These are phyloP conservation scores for Synergus itoensis DNA, from an alignment of 2,888 invertebrate genomes.

Conservation along the genomic window DNA sequence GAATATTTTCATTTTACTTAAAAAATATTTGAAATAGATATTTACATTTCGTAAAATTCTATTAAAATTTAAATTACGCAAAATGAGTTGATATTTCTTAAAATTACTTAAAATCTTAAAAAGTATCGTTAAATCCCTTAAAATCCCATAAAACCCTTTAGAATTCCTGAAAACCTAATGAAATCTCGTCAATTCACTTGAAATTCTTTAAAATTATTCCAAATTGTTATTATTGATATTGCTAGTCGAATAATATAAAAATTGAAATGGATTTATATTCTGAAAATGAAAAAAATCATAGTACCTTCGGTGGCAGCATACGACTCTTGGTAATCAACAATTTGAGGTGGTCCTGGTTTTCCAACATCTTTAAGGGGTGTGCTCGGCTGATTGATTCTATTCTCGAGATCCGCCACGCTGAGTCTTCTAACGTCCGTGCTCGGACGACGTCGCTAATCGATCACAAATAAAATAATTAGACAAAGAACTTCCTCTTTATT, in stretches of 20 bases:
- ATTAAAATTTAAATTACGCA: no score
- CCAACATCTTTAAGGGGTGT: conserved; percentile 91
- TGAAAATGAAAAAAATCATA: background rate
- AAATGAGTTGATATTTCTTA: no score
- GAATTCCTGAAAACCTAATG: no score
- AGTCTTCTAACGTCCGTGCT: conserved; percentile 94
- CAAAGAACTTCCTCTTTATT: background rate
- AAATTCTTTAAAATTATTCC: no score
- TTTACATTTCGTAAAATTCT: no score
- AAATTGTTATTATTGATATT: no score
- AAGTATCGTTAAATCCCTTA: no score
- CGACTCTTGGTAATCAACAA: conserved; percentile 95
- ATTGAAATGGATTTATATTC: background rate
- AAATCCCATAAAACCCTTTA: no score
- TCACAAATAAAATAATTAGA: conserved; percentile 48
- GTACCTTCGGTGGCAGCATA: conserved; percentile 98
- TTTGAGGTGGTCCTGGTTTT: conserved; percentile 90
- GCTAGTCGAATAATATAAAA: background rate
- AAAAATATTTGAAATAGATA: no score
- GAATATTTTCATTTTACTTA: no score
- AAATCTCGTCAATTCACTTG: no score
- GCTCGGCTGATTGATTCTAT: conserved; percentile 93
- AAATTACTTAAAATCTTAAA: no score
- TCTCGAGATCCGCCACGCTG: conserved; percentile 93
- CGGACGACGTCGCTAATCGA: conserved; percentile 87